Evolutionary conservation across 2,888 invertebrate genomes (phyloP).

Genomic region (Drosophila trichaetosa): DNA sequence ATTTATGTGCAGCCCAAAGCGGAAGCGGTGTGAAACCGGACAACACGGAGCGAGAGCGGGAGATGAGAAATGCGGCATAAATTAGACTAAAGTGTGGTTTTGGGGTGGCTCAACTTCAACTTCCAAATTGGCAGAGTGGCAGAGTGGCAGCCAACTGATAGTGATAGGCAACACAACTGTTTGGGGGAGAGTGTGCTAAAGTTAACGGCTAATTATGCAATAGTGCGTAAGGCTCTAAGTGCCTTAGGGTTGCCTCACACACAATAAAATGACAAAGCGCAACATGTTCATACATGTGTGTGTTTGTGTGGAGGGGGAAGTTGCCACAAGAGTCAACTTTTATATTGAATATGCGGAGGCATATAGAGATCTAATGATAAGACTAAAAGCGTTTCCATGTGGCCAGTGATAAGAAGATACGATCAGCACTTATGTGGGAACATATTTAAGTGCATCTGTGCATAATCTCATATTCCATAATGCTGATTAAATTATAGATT

Average conservation of each 20-base stretch:
- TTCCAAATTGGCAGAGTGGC: conserved; percentile 37
- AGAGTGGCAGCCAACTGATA: conserved; percentile 60
- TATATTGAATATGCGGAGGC: conserved; percentile 30
- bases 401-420: neutral
- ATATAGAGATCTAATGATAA: conserved; percentile 32
- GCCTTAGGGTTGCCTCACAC: conserved; percentile 39
- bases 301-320: conserved; percentile 27
- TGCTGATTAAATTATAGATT: neutral
- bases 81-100: conserved; percentile 76
- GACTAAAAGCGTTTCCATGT: conserved; percentile 10
- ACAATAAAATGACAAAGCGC: conserved; percentile 26
- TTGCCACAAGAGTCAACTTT: conserved; percentile 43
- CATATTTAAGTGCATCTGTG: neutral
- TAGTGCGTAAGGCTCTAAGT: conserved; percentile 59
- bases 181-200: conserved; percentile 23
- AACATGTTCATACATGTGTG: neutral
- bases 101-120: conserved; percentile 59
- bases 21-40: conserved; percentile 58
- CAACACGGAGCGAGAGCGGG: conserved; percentile 20
- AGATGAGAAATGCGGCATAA: conserved; percentile 70
- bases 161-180: conserved; percentile 33
- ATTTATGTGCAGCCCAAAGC: conserved; percentile 74
- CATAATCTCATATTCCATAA: neutral
- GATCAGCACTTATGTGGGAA: neutral
- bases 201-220: conserved; percentile 70